Base-by-base conservation (phyloP, 2,113 vertebrate genomes). In the Nannospalax galili region DNA sequence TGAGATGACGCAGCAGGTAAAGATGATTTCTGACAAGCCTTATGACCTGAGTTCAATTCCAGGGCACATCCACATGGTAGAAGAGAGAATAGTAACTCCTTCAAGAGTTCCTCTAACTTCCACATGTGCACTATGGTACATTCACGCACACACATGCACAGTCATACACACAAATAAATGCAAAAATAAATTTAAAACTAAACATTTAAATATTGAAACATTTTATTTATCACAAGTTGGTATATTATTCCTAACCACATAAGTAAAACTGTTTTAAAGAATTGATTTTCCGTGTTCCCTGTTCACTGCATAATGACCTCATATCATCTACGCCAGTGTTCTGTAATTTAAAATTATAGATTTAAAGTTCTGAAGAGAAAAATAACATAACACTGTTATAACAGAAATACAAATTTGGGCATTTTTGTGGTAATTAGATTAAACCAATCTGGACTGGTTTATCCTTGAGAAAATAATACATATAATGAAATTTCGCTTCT, bases 131-230 rank as follows among this genome's bases (percentile, higher is more conserved):
- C 26, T 20, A 9, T 48, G 32, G 42, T 12, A 67, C 48, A 17
- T 69, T 30, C 20, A 48, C 10, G 1, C 5, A 45, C 1, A 24
- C 62, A 69, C 32, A 14, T 35, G 30, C 65, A 22, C 32, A 28
- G 9, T 24, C 19, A 84, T 35, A 1, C 64, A 69, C 40, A 67
- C 30, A 42, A 48, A 24, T n/a, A 69, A 60, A 84, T 32, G 42
- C 3, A 11, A 4, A 72, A 75, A 93, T 40, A 15, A 52, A 52
- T 7, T 52, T 52, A 52, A 84, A 65, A 11, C 28, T 52, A n/a
- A 73, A 69, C 45, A 88, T 58, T 75, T 78, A 82, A 94, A 42
- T 62, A 60, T 73, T 67, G 88, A 96, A 91, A 95, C 32, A 48
- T 64, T 24, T 62, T 45, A 86, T 73, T 79, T 78, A 40, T 28